Evolutionary conservation across 1,140 invertebrate genomes (phyloP).

Genomic region (Zaprionus capensis): DNA sequence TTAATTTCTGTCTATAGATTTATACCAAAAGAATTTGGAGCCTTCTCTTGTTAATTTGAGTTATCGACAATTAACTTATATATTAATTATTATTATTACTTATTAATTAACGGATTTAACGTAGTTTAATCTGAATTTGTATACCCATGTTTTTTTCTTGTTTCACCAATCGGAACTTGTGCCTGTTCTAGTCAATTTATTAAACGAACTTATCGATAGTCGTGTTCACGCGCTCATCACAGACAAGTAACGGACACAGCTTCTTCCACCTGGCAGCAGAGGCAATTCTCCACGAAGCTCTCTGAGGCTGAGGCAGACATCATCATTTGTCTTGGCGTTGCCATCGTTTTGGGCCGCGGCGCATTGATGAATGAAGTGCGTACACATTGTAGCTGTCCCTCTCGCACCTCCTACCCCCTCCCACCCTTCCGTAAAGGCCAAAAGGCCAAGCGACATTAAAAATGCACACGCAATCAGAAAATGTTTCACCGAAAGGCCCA

Average conservation of each 20-base stretch:
- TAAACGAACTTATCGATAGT: background rate
- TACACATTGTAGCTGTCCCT: conserved; percentile 21
- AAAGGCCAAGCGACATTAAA: conserved; percentile 73
- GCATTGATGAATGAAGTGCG: conserved; percentile 80
- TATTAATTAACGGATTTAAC: too few relatives aligned
- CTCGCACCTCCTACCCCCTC: background rate
- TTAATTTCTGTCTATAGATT: too few relatives aligned
- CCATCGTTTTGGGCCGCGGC: conserved; percentile 23
- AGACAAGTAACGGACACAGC: background rate
- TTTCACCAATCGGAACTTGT: background rate
- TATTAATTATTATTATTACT: too few relatives aligned
- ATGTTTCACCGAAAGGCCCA: conserved; percentile 53
- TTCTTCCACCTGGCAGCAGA: conserved; percentile 5
- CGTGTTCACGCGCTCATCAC: background rate
- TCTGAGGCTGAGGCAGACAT: conserved; percentile 43
- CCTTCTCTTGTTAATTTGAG: background rate
- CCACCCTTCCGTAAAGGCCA: conserved; percentile 46
- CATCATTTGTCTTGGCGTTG: conserved; percentile 74
- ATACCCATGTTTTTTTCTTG: background rate
- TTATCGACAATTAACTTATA: too few relatives aligned
- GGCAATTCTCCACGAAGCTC: background rate
- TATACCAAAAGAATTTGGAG: background rate
- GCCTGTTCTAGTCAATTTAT: background rate
- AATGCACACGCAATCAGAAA: conserved; percentile 82
- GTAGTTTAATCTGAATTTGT: background rate